phyloP scores from a whole-genome alignment of 2,797 vertebrate species.

The Phrynocephalus vlangalii region DNA sequence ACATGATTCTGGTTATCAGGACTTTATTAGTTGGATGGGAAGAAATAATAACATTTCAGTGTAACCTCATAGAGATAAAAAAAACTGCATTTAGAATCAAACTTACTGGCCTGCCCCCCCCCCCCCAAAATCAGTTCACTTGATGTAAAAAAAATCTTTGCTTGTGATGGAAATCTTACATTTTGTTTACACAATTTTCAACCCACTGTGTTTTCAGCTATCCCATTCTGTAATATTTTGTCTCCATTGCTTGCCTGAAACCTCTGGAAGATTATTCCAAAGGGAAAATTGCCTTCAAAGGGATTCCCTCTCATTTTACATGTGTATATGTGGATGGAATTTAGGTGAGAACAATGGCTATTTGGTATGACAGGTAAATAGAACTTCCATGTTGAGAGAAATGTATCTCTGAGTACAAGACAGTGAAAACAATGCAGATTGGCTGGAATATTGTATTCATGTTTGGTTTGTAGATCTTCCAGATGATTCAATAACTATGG shows the following conservation, averaged over 20 bases:
- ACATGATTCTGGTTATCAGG: no score
- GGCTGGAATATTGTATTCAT: neutral
- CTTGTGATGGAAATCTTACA: no score
- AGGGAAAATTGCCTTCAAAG: neutral
- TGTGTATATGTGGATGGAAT: no score
- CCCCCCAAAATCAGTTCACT: no score
- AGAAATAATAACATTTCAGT: no score
- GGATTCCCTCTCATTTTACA: neutral
- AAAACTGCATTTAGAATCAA: no score
- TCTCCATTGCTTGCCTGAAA: neutral
- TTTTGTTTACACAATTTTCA: no score
- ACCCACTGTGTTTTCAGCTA: neutral
- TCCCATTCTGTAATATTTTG: neutral
- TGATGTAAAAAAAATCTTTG: no score
- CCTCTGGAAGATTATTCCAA: neutral
- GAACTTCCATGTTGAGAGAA: neutral
- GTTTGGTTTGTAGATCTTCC: neutral
- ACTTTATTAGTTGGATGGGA: no score
- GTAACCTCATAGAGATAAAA: no score
- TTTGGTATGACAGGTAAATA: neutral
- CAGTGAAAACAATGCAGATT: neutral
- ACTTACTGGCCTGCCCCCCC: no score
- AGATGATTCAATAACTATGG: neutral
- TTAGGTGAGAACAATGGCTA: neutral
- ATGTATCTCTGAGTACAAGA: neutral